A percentile compares a stretch with the other conserved stretches of the same genome.
phyloP scores from a whole-genome alignment of 2,888 invertebrate genomes.

The Arrhopalites spinosus region DNA sequence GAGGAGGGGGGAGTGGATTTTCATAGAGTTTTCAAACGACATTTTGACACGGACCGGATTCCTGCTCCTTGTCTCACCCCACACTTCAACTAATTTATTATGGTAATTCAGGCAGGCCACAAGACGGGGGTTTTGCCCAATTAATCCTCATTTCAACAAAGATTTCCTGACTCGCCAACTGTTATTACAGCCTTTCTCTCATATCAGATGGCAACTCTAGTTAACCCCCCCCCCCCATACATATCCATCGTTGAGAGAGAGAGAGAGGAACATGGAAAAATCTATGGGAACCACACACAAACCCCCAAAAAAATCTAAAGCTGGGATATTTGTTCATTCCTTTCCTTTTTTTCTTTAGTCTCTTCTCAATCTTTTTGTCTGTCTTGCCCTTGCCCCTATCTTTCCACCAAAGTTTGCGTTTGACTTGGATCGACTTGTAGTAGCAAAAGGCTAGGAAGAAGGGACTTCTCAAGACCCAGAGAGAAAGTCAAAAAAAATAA shows the following conservation, averaged over 20 bases:
- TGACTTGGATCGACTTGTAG: conserved; percentile 1
- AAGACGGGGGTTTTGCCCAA: conserved; percentile 26
- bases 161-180: conserved; percentile 22
- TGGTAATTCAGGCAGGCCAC: conserved; percentile 34
- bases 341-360: neutral
- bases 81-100: conserved; percentile 33
- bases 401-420: neutral
- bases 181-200: conserved; percentile 4
- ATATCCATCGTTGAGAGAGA: conserved; percentile 4
- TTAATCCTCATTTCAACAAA: conserved; percentile 42
- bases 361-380: neutral
- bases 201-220: too few species aligned
- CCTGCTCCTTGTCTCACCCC: conserved; percentile 29
- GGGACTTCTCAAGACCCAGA: too few species aligned
- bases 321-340: conserved; percentile 15
- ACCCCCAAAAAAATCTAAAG: neutral
- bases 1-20: conserved; percentile 19
- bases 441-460: neutral
- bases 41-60: conserved; percentile 38
- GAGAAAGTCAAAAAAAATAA: neutral
- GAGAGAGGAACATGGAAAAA: neutral
- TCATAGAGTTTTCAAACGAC: conserved; percentile 27
- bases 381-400: neutral
- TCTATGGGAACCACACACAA: neutral
- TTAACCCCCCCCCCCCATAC: neutral